Evolutionary conservation across 2,113 vertebrate genomes (phyloP).

Genomic region (Haemorhous mexicanus): DNA sequence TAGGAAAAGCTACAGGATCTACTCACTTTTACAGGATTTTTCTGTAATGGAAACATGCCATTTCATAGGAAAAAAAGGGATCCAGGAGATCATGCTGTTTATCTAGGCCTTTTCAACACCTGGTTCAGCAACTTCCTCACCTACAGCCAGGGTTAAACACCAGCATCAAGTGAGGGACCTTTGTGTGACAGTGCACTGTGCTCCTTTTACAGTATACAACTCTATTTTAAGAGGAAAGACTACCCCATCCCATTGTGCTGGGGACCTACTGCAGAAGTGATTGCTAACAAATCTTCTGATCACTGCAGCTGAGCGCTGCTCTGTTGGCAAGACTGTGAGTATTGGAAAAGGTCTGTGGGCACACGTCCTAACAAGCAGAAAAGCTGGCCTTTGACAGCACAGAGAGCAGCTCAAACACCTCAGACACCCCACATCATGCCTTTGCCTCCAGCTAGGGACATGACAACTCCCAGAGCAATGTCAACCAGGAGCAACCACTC

Average conservation of each 20-base stretch:
- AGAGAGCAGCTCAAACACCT: neutral
- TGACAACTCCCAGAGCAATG: neutral
- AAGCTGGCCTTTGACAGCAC: neutral
- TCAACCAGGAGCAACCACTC: neutral
- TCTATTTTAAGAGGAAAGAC: neutral
- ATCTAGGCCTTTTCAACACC: neutral
- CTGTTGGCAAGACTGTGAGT: neutral
- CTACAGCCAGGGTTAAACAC: neutral
- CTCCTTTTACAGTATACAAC: neutral
- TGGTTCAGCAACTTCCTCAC: neutral
- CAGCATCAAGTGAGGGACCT: neutral
- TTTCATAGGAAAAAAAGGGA: neutral
- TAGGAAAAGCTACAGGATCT: neutral
- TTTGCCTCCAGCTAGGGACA: neutral
- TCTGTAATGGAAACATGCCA: neutral
- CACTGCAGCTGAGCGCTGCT: neutral
- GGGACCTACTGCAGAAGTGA: neutral
- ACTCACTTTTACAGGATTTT: neutral
- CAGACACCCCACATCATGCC: fast-evolving
- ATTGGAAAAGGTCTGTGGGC: neutral
- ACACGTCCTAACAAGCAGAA: fast-evolving
- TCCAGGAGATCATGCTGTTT: neutral
- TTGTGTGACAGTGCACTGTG: neutral
- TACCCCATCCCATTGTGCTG: neutral
- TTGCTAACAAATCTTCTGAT: neutral